Percentiles rank a stretch among this genome's conserved stretches.
These are phyloP conservation scores for Ceratoteleas bidentatus DNA, from an alignment of 1,140 invertebrate genomes.

Conservation along the genomic window DNA sequence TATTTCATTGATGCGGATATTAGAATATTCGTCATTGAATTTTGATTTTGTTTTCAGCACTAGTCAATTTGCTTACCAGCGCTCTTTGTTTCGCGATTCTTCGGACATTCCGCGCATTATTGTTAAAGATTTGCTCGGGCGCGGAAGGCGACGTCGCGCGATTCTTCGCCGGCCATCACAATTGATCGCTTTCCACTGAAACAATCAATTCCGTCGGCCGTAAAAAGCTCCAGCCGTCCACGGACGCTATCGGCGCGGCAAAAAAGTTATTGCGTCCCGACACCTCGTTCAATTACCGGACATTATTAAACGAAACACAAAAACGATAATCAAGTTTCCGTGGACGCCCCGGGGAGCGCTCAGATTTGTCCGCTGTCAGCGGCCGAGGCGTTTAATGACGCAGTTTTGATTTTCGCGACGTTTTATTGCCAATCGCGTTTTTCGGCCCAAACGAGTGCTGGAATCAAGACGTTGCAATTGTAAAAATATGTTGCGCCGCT, in stretches of 20 bases:
- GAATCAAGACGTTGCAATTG: too few species aligned
- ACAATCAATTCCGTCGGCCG: constrained; percentile 56
- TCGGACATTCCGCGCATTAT: constrained; percentile 51
- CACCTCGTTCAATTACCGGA: constrained; percentile 44
- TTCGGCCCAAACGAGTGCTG: too few species aligned
- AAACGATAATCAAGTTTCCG: constrained; percentile 28
- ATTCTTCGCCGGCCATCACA: constrained; percentile 51
- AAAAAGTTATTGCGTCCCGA: constrained; percentile 52
- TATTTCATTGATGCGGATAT: too few species aligned
- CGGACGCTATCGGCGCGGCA: constrained; percentile 31
- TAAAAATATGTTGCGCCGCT: too few species aligned
- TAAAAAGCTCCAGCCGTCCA: constrained; percentile 36
- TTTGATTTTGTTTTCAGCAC: too few species aligned
- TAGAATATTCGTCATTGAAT: too few species aligned
- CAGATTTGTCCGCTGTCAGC: neutral
- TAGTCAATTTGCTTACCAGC: constrained; percentile 36
- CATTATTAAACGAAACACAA: constrained; percentile 47
- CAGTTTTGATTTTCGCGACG: too few species aligned
- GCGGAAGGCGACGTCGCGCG: constrained; percentile 34
- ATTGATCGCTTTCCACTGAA: constrained; percentile 56
- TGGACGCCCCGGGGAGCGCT: neutral
- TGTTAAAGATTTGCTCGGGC: constrained; percentile 41
- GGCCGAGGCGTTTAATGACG: too few species aligned
- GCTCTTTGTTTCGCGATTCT: constrained; percentile 17
- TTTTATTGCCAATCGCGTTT: too few species aligned